Conservation (phyloP, 2,113 vertebrate genomes). For the Ptyas mucosa region DNA sequence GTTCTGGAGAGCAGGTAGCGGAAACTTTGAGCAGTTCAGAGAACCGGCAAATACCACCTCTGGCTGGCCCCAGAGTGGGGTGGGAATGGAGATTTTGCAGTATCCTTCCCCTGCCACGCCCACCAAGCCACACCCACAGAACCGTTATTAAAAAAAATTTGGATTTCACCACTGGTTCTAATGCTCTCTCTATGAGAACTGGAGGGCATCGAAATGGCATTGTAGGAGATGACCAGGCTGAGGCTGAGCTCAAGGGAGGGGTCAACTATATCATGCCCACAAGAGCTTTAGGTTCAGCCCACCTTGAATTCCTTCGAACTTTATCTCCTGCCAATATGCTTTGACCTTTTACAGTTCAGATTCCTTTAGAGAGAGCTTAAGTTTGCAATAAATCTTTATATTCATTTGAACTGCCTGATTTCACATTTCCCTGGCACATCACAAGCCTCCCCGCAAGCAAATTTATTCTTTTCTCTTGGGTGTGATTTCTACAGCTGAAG, state of each 20-base stretch:
- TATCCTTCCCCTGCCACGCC: too few species aligned
- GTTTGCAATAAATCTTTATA: not conserved
- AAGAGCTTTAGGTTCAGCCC: not conserved
- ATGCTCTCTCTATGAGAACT: not conserved
- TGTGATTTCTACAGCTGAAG: constrained; percentile 63
- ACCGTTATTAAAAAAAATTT: too few species aligned
- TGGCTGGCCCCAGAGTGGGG: too few species aligned
- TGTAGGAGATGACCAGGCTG: not conserved
- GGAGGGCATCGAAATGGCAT: not conserved
- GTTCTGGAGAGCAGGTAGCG: too few species aligned
- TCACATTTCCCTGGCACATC: not conserved
- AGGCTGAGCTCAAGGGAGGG: not conserved
- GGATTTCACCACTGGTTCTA: not conserved
- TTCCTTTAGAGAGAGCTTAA: not conserved
- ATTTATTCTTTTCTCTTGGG: not conserved
- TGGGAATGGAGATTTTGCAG: too few species aligned
- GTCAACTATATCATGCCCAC: not conserved
- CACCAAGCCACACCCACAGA: too few species aligned
- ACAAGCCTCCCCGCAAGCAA: not conserved
- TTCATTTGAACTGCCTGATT: not conserved
- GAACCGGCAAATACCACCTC: too few species aligned
- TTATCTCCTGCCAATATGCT: not conserved
- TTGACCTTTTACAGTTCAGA: not conserved
- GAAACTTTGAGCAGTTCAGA: too few species aligned
- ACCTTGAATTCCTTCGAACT: not conserved